Conservation (phyloP, 2,113 vertebrate species). For the Octodon degus region DNA sequence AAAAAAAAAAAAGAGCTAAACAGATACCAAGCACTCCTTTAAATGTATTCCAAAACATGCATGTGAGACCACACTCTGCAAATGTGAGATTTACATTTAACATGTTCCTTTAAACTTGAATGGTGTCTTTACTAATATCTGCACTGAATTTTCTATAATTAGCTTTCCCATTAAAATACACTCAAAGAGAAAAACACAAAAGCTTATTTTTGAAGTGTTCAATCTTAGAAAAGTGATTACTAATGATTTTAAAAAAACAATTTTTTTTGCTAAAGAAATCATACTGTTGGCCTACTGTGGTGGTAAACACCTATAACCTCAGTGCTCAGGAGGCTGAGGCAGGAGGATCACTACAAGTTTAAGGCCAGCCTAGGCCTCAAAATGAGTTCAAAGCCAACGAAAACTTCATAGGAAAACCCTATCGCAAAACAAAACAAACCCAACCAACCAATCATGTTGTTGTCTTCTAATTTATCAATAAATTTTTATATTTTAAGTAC, state of each 20-base stretch:
- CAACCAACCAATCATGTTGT: background rate
- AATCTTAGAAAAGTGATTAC: conserved; percentile 12
- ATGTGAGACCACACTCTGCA: conserved; percentile 15
- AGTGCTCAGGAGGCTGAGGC: background rate
- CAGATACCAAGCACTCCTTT: conserved; percentile 39
- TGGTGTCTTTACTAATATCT: background rate
- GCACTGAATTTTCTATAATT: background rate
- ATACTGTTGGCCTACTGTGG: background rate
- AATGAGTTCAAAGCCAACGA: background rate
- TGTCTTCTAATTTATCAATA: conserved; percentile 53
- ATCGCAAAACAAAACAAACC: background rate
- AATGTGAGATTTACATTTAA: conserved; percentile 12
- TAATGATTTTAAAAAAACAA: conserved; percentile 48
- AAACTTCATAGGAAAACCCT: background rate
- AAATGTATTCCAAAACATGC: conserved; percentile 53
- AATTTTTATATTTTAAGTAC: background rate
- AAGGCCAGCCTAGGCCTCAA: background rate
- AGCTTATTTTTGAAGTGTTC: background rate
- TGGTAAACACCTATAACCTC: background rate
- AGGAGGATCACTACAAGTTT: background rate
- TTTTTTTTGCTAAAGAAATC: conserved; percentile 49
- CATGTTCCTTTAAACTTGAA: conserved; percentile 40
- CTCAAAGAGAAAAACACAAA: background rate
- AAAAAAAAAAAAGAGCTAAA: conserved; percentile 53
- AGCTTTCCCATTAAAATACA: conserved; percentile 47